Conservation (phyloP, 2,113 vertebrate genomes). For the Bubo blakistoni region DNA sequence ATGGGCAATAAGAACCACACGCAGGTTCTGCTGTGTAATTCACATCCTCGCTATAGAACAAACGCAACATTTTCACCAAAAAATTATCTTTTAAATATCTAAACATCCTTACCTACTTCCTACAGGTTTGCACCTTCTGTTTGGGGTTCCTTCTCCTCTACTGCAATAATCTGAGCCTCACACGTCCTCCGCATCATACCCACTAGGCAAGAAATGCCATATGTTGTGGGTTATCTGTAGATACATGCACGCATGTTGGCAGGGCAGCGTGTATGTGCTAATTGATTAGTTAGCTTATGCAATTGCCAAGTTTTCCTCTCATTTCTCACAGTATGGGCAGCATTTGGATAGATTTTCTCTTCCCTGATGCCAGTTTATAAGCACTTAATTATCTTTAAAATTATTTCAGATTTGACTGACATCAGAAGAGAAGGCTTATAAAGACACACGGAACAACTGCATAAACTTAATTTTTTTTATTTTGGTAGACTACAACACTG, state of each 20-base stretch:
- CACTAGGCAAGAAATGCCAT: background rate
- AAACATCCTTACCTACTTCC: background rate
- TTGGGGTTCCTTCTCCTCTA: background rate
- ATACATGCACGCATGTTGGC: background rate
- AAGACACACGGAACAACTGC: background rate
- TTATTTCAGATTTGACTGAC: background rate
- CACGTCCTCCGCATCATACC: background rate
- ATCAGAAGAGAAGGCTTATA: background rate
- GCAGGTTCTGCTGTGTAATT: background rate
- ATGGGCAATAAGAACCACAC: background rate
- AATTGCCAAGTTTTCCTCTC: background rate
- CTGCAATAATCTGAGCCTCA: background rate
- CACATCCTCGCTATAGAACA: background rate
- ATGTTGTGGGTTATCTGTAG: background rate
- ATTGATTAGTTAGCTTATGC: background rate
- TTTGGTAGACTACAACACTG: background rate
- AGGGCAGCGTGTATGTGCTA: background rate
- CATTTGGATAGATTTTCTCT: background rate
- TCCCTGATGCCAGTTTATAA: background rate
- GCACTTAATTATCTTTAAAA: background rate
- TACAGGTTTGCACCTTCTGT: background rate
- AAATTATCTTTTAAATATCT: too few species aligned
- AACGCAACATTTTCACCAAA: background rate
- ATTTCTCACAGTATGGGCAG: background rate
- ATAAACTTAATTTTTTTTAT: background rate